phyloP scores from a whole-genome alignment of 2,888 invertebrate species.

The Limnephilus marmoratus region DNA sequence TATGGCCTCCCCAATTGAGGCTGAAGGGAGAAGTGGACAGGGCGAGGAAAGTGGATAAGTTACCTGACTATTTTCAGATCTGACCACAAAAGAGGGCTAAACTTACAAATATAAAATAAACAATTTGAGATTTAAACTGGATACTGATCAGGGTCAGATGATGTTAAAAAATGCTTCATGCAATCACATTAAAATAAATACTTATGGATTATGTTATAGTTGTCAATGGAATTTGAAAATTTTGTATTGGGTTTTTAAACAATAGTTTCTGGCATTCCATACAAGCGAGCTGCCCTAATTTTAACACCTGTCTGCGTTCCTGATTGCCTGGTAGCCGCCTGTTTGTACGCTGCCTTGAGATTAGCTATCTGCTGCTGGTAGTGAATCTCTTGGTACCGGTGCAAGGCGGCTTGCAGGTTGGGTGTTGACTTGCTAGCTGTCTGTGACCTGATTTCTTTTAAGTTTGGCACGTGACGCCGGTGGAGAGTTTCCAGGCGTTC shows the following conservation, averaged over 20 bases:
- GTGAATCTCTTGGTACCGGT: neutral
- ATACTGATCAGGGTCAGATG: neutral
- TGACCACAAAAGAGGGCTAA: too few relatives aligned
- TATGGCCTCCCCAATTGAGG: too few relatives aligned
- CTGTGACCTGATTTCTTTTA: neutral
- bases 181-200: neutral
- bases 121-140: neutral
- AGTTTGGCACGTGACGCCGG: neutral
- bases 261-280: neutral
- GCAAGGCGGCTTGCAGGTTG: neutral
- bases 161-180: neutral
- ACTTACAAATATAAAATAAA: neutral
- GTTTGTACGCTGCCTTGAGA: neutral
- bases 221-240: neutral
- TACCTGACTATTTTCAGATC: too few relatives aligned
- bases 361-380: neutral
- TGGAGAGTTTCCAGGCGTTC: neutral
- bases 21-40: too few relatives aligned
- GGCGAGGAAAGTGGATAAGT: too few relatives aligned
- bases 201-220: neutral
- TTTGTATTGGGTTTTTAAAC: neutral
- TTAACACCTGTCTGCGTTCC: neutral
- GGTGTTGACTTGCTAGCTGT: neutral
- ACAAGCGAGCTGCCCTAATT: neutral
- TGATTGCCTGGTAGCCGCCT: neutral